These are phyloP conservation scores for Geothlypis trichas DNA, from an alignment of 2,113 vertebrate species.

Conservation along the genomic window DNA sequence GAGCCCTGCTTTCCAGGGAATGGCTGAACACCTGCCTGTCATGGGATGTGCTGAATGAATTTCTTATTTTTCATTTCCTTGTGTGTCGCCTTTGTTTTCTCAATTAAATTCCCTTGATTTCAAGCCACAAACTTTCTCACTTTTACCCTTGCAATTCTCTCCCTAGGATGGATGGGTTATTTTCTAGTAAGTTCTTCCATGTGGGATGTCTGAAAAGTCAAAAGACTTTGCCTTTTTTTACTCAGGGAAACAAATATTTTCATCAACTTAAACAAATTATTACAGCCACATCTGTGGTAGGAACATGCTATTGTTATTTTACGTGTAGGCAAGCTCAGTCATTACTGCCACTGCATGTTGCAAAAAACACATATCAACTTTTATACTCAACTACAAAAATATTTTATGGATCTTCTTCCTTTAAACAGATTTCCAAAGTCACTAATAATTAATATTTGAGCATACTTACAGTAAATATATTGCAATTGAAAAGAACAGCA, in stretches of 20 bases:
- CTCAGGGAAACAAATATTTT: neutral
- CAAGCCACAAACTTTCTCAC: neutral
- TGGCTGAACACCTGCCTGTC: neutral
- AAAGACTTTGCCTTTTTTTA: neutral
- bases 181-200: neutral
- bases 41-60: neutral
- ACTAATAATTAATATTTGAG: neutral
- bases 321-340: neutral
- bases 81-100: neutral
- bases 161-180: neutral
- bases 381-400: neutral
- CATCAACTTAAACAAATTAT: slow-evolving; percentile 9
- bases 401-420: neutral
- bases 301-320: neutral
- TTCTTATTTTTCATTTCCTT: neutral
- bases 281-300: neutral
- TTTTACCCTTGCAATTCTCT: neutral
- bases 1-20: neutral
- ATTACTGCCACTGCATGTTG: neutral
- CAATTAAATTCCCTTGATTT: neutral
- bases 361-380: neutral
- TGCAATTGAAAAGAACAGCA: fast-evolving
- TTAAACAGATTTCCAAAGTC: neutral
- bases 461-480: neutral
- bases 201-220: slow-evolving; percentile 9